Evolutionary conservation across 2,113 vertebrate species (phyloP), one percentile per base, ranked within the genome.

Genomic region (Elaphurus davidianus): DNA sequence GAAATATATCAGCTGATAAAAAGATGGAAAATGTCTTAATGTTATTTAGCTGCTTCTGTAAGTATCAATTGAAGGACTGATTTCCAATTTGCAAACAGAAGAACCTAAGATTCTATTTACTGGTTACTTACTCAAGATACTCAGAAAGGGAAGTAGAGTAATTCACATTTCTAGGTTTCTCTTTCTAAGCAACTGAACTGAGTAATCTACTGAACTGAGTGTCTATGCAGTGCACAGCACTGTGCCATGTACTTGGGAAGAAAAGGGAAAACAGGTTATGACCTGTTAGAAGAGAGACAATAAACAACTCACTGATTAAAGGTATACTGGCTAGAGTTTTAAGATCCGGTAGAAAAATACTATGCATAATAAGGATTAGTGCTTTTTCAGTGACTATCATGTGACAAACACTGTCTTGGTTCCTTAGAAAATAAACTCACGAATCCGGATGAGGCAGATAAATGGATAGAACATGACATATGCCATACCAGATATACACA

Each of bases 11-110:
- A 82, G 43, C 28, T 67, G 23, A 30, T 45, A n/a, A 82, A n/a
- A 94, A 54, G 86, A 94, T 87, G 30, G 13, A 91, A 97, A 97
- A 11, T 79, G 47, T 90, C 93, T 95, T 96, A 94, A 87, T 92
- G 50, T 62, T 93, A 60, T 76, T 89, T 95, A 94, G 27, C 52
- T 86, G 82, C 67, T 90, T 86, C 27, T 86, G 19, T 6, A 71
- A 86, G 1, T 67, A 85, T 81, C 30, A 50, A 55, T 33, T 62
- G n/a, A 91, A 67, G 64, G n/a, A 86, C 86, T 78, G 84, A 87
- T 64, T 91, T 55, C 43, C 15, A 88, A 82, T 16, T 67, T 95
- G 76, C 30, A 84, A 84, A 90, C 8, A 86, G 40, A 79, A 87
- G 95, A 88, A 88, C 15, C 79, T 30, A 85, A 85, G 33, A 55